Base-by-base conservation (phyloP, 1,140 invertebrate species). In the Pygmarrhopalites habei region DNA sequence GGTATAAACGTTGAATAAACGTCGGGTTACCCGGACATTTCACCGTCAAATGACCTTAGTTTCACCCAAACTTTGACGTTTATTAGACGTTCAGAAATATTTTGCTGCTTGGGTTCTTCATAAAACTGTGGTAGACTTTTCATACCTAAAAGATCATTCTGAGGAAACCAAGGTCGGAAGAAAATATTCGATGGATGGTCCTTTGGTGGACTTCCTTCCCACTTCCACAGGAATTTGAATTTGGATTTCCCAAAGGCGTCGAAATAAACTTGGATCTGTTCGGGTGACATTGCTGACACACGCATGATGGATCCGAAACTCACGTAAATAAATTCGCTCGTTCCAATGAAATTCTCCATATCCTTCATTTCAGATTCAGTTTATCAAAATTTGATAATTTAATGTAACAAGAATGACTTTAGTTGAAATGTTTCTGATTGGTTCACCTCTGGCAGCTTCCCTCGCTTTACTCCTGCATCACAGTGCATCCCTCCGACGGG, bases 401-500 rank as follows among this genome's bases (percentile, higher is more conserved):
- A n/a, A n/a, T n/a, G n/a, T n/a, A n/a, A n/a, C n/a, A n/a, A n/a
- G n/a, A n/a, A n/a, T n/a, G n/a, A n/a, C n/a, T n/a, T n/a, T n/a
- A n/a, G n/a, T n/a, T n/a, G n/a, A n/a, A n/a, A n/a, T n/a, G n/a
- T n/a, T n/a, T n/a, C n/a, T n/a, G n/a, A n/a, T n/a, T n/a, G n/a
- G n/a, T n/a, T n/a, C n/a, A n/a, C n/a, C n/a, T n/a, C n/a, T n/a
- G n/a, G n/a, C n/a, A n/a, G n/a, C n/a, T n/a, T n/a, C n/a, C n/a
- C n/a, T n/a, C n/a, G n/a, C n/a, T n/a, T n/a, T n/a, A n/a, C n/a
- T n/a, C n/a, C n/a, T n/a, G n/a, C n/a, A n/a, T n/a, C n/a, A 21
- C 43, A 53, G 14, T 84, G 83, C 64, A 85, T 73, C 1, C 82
- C 82, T 0, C 82, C 82, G 15, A 86, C 75, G 69, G 85, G 82